phyloP scores from a whole-genome alignment of 2,797 vertebrate genomes.

The Microchirus variegatus region DNA sequence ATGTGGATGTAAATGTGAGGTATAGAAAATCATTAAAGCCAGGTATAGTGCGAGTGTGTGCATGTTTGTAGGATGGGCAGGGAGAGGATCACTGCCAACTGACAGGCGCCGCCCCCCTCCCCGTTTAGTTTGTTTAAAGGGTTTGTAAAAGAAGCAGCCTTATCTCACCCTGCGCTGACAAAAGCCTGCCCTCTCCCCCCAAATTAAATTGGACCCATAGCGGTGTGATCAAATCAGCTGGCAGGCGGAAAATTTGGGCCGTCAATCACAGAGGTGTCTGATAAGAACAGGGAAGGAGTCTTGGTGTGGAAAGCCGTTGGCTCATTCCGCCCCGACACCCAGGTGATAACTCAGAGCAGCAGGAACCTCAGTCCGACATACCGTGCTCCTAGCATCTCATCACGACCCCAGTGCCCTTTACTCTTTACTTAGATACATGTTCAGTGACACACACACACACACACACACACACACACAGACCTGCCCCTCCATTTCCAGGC shows the following conservation, averaged over 20 bases:
- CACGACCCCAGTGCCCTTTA: slow-evolving; percentile 62
- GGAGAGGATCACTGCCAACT: slow-evolving; percentile 78
- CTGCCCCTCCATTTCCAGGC: slow-evolving; percentile 9
- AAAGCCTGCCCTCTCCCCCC: slow-evolving; percentile 83
- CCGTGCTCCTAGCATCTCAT: slow-evolving; percentile 65
- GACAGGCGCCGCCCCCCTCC: slow-evolving; percentile 78
- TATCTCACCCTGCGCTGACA: slow-evolving; percentile 83
- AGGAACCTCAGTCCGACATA: slow-evolving; percentile 67
- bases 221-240: slow-evolving; percentile 85
- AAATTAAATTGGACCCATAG: slow-evolving; percentile 87
- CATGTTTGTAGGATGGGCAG: slow-evolving; percentile 31
- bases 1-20: slow-evolving; percentile 76
- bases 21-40: slow-evolving; percentile 74
- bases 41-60: slow-evolving; percentile 16
- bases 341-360: slow-evolving; percentile 81
- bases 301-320: slow-evolving; percentile 74
- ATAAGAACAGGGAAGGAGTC: slow-evolving; percentile 81
- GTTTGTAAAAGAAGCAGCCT: slow-evolving; percentile 85
- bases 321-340: slow-evolving; percentile 79
- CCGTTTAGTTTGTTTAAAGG: slow-evolving; percentile 83
- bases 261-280: slow-evolving; percentile 82
- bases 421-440: slow-evolving; percentile 59
- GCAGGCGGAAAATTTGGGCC: slow-evolving; percentile 83
- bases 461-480: slow-evolving; percentile 1
- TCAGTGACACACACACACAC: slow-evolving; percentile 31